Evolutionary conservation across 2,888 invertebrate genomes (phyloP), one percentile per base, ranked within the genome.

Genomic region (Aporophyla lueneburgensis): DNA sequence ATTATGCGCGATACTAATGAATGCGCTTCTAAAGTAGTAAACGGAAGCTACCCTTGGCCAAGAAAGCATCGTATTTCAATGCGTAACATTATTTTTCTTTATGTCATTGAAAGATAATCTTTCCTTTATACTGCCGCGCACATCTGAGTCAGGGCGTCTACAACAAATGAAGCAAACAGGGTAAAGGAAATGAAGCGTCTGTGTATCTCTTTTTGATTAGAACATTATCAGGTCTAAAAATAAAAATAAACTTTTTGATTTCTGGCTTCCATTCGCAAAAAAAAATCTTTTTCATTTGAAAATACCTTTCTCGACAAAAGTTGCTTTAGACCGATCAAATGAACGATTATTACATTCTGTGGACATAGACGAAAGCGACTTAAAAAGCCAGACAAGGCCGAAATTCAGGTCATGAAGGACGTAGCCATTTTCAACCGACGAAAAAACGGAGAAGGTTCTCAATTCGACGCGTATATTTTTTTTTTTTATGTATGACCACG

Each of bases 31-130:
- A 49, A 68, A 65, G 27, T 61, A 21, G 24, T 53, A 24, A n/a
- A 66, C 63, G 27, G 33, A 46, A 40, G 53, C 53, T 14, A 21
- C 21, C 24, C 62, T 65, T 43, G 54, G 24, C 33, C 33, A 12
- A n/a, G 61, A 76, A 67, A 66, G 76, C 59, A 16, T 81, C 73
- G n/a, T 51, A 65, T 85, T 81, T 65, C 70, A 62, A 19, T 40
- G 19, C n/a, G 33, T 70, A 33, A 1, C 9, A 71, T 67, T 70
- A 74, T 67, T 70, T 70, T 62, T 33, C 61, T 72, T 67, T 70
- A 66, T 72, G 81, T 76, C 67, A 73, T 85, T 46, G 70, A 46
- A 72, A 77, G 58, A 77, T 85, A 69, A 74, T 85, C 40, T 71
- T 49, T 58, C 54, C 59, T 81, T 81, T 81, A 58, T 58, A 49